Evolutionary conservation across 1,140 invertebrate genomes (phyloP).

Genomic region (Lepidotrigona ventralis): DNA sequence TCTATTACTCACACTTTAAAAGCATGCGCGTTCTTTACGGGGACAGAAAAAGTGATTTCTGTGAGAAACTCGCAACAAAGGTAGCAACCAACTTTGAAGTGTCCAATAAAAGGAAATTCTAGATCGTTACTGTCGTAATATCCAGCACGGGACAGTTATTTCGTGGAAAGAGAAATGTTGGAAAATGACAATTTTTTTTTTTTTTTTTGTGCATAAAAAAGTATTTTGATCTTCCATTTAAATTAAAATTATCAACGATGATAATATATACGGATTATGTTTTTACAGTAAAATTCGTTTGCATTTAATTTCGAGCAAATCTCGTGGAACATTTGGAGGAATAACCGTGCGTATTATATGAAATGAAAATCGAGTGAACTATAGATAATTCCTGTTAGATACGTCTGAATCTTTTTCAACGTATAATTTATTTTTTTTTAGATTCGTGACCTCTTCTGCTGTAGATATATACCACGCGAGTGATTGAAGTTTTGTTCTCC

Average conservation of each 20-base stretch:
- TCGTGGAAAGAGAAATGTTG: not conserved
- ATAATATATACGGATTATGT: not conserved
- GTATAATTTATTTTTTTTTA: not conserved
- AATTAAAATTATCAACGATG: not conserved
- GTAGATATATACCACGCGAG: not conserved
- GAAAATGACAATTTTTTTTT: not conserved
- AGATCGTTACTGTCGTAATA: not conserved
- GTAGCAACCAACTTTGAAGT: not conserved
- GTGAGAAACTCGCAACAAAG: not conserved
- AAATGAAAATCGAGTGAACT: not conserved
- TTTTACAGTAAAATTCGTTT: not conserved
- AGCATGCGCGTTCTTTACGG: not conserved
- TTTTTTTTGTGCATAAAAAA: not conserved
- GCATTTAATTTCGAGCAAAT: not conserved
- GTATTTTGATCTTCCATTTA: not conserved
- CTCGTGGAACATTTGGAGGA: not conserved
- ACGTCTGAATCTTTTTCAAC: not conserved
- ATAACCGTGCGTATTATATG: not conserved
- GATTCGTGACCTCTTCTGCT: too few species aligned
- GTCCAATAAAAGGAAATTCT: too few species aligned
- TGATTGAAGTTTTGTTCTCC: not conserved
- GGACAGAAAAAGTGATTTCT: slow-evolving; percentile 13
- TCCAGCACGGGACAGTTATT: not conserved
- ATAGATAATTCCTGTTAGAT: not conserved
- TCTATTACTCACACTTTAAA: not conserved